phyloP scores from a whole-genome alignment of 2,888 invertebrate species.

The Clostera curtula region DNA sequence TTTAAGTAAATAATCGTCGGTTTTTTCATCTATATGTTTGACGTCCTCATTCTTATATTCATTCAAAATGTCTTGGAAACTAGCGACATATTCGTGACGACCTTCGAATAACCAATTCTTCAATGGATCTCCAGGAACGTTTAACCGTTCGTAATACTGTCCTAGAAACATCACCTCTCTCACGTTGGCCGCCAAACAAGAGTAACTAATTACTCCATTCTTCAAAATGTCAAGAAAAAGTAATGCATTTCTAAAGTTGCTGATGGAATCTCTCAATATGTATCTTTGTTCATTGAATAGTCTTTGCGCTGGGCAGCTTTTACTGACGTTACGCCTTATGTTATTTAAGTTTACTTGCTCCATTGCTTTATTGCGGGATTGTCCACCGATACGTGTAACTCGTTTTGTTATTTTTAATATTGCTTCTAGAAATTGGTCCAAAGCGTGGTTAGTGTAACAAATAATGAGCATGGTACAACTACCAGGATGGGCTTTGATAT shows the following conservation, averaged over 20 bases:
- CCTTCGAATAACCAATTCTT: constrained; percentile 44
- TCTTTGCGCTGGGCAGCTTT: constrained; percentile 7
- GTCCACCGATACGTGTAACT: constrained; percentile 81
- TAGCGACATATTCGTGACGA: constrained; percentile 10
- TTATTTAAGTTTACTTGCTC: constrained; percentile 58
- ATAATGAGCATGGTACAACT: constrained; percentile 79
- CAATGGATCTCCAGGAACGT: constrained; percentile 25
- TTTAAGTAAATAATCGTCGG: constrained; percentile 22
- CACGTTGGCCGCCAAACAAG: constrained; percentile 14
- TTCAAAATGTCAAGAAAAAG: constrained; percentile 32
- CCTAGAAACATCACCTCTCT: constrained; percentile 21
- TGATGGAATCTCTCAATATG: constrained; percentile 23
- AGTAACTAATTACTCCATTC: constrained; percentile 32
- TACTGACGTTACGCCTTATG: constrained; percentile 20
- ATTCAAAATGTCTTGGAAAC: constrained; percentile 15
- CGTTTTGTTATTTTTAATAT: constrained; percentile 72
- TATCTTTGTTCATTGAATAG: constrained; percentile 30
- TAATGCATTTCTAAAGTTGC: constrained; percentile 27
- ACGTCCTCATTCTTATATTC: constrained; percentile 13
- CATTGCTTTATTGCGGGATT: constrained; percentile 72
- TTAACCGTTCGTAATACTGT: constrained; percentile 18
- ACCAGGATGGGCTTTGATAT: constrained; percentile 35
- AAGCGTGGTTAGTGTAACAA: constrained; percentile 89
- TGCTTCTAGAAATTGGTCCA: constrained; percentile 88
- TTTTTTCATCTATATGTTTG: constrained; percentile 8